A percentile compares a stretch with the other conserved stretches of the same genome.
Conservation (phyloP, 1,140 invertebrate genomes). For the Lepidurus arcticus region DNA sequence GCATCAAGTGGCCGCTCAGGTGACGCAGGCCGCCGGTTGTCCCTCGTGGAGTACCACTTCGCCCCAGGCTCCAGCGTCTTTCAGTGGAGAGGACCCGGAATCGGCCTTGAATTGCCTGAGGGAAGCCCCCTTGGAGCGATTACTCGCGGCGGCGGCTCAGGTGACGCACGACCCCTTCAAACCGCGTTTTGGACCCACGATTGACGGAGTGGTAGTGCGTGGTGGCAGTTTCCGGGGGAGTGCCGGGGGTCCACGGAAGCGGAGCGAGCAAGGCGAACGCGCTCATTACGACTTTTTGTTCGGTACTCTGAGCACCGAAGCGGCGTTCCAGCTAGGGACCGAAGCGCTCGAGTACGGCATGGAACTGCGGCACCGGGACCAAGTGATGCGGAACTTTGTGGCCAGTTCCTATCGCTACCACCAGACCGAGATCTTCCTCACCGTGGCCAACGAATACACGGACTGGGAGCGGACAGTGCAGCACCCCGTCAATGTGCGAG, state of each 20-base stretch:
- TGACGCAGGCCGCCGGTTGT: constrained; percentile 81
- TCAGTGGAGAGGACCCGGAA: constrained; percentile 65
- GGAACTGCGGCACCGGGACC: constrained; percentile 78
- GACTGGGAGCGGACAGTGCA: constrained; percentile 90
- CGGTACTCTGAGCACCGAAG: constrained; percentile 54
- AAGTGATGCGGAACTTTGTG: constrained; percentile 87
- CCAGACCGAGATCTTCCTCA: constrained; percentile 93
- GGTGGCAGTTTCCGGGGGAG: not conserved
- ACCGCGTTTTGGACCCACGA: constrained; percentile 74
- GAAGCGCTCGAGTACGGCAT: constrained; percentile 77
- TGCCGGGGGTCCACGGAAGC: constrained; percentile 32
- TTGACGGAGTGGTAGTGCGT: constrained; percentile 74
- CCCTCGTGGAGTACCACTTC: constrained; percentile 48
- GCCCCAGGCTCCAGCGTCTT: constrained; percentile 54
- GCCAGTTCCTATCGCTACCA: constrained; percentile 88
- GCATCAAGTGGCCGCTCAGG: constrained; percentile 70
- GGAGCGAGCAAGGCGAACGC: constrained; percentile 37
- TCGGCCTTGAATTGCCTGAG: constrained; percentile 69
- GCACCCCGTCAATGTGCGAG: constrained; percentile 84
- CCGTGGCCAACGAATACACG: constrained; percentile 93
- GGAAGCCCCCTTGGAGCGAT: constrained; percentile 65
- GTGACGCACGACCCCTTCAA: constrained; percentile 75
- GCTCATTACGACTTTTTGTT: constrained; percentile 52
- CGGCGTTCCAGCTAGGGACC: constrained; percentile 48
- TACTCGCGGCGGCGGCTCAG: constrained; percentile 61